A percentile compares a stretch with the other conserved stretches of the same genome.
Evolutionary conservation across 2,113 vertebrate genomes (phyloP).

Genomic region (Vimba vimba): DNA sequence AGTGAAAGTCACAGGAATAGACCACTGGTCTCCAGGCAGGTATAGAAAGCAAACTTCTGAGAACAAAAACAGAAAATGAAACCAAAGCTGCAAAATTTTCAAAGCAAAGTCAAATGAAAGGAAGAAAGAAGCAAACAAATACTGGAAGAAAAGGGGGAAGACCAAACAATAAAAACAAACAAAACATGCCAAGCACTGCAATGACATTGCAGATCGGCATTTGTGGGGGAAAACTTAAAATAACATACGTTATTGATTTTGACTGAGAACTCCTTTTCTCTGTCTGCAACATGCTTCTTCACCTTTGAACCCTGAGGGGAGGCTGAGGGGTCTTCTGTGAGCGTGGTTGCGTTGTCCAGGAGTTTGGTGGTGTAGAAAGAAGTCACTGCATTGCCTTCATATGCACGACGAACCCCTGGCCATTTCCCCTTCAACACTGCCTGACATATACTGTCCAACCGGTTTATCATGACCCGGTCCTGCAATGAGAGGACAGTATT

Average conservation of each 20-base stretch:
- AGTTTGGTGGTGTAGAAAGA: slow-evolving; percentile 99
- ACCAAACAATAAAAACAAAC: slow-evolving; percentile 33
- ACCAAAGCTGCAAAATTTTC: slow-evolving; percentile 1
- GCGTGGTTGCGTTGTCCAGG: slow-evolving; percentile 80
- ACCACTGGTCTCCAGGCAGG: not conserved
- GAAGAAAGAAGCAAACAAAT: not conserved
- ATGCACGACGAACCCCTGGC: slow-evolving; percentile 87
- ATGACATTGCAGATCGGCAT: slow-evolving; percentile 43
- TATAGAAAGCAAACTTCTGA: not conserved
- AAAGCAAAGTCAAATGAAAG: slow-evolving; percentile 30
- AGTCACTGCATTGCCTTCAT: slow-evolving; percentile 87
- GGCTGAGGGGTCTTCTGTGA: slow-evolving; percentile 87
- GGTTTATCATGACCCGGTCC: slow-evolving; percentile 98
- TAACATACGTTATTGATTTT: slow-evolving; percentile 99
- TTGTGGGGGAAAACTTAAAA: slow-evolving; percentile 83
- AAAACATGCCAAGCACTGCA: slow-evolving; percentile 46
- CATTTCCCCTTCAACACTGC: slow-evolving; percentile 97
- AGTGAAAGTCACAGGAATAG: not conserved
- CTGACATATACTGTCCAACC: slow-evolving; percentile 97
- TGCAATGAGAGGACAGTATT: slow-evolving; percentile 58
- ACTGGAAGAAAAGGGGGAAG: not conserved
- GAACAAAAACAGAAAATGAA: not conserved
- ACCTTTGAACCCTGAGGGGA: slow-evolving; percentile 99
- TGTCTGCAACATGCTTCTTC: slow-evolving; percentile 99
- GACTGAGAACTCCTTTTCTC: slow-evolving; percentile 99